Evolutionary conservation across 2,888 invertebrate species (phyloP).

Genomic region (Plemyria rubiginata): DNA sequence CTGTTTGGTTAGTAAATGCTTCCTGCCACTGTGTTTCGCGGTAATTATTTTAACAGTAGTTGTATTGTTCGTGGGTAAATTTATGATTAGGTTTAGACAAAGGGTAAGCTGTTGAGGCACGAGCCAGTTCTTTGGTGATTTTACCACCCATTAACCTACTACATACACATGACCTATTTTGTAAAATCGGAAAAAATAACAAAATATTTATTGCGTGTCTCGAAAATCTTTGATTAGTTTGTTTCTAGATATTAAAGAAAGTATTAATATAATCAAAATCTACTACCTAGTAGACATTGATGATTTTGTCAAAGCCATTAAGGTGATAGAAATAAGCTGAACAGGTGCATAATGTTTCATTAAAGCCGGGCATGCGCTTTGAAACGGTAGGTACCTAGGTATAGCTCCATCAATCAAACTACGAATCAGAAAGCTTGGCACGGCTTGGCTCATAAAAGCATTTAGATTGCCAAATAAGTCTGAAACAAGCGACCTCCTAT

Average conservation of each 20-base stretch:
- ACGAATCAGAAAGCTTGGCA: constrained; percentile 8
- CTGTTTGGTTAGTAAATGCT: constrained; percentile 62
- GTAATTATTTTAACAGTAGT: constrained; percentile 59
- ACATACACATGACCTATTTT: no score
- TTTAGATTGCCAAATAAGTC: constrained; percentile 16
- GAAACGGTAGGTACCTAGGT: not conserved
- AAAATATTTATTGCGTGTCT: not conserved
- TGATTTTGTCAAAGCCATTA: constrained; percentile 10
- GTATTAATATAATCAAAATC: not conserved
- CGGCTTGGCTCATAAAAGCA: not conserved
- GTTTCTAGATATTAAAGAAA: no score
- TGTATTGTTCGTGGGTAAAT: constrained; percentile 56
- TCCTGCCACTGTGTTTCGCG: constrained; percentile 77
- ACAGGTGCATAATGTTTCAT: not conserved
- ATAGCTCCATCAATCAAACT: constrained; percentile 13
- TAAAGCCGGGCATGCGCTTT: not conserved
- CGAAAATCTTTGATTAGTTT: no score
- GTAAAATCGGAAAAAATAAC: no score
- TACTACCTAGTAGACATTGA: constrained; percentile 5
- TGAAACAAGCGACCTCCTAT: constrained; percentile 5
- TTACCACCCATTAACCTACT: constrained; percentile 14
- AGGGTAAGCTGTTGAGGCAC: constrained; percentile 31
- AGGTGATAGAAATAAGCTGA: not conserved
- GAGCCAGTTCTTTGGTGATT: constrained; percentile 26
- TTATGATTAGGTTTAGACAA: constrained; percentile 37